Conservation (phyloP, 2,888 invertebrate species). For the Diploptera punctata region DNA sequence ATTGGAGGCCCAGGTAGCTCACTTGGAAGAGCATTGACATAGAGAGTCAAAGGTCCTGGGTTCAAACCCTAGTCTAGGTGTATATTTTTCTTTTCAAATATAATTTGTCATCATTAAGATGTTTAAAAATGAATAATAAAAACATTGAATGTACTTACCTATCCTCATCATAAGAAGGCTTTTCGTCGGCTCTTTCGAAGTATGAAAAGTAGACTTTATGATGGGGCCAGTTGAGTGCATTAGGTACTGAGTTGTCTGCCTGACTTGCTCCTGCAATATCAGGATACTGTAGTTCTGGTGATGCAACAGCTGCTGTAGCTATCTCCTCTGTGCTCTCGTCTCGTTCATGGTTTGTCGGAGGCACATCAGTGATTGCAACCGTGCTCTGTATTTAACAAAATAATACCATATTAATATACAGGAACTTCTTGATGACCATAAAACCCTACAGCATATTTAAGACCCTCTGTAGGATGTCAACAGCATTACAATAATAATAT, state of each 20-base stretch:
- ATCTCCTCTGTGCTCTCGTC: constrained; percentile 54
- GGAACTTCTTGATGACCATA: too few species aligned
- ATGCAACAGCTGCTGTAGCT: constrained; percentile 45
- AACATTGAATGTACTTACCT: constrained; percentile 57
- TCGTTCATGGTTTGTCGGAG: constrained; percentile 73
- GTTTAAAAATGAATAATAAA: too few species aligned
- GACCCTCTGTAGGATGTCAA: too few species aligned
- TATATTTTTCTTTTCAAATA: too few species aligned
- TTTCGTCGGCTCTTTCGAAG: constrained; percentile 70
- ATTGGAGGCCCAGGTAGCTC: too few species aligned
- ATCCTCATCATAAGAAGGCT: constrained; percentile 68
- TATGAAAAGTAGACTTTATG: constrained; percentile 70
- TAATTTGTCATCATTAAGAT: too few species aligned
- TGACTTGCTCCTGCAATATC: not conserved
- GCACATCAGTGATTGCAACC: constrained; percentile 54
- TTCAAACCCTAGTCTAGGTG: too few species aligned
- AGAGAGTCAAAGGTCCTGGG: too few species aligned
- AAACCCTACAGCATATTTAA: too few species aligned
- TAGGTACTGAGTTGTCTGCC: not conserved
- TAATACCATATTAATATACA: too few species aligned
- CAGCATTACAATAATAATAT: too few species aligned
- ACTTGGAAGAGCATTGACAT: too few species aligned
- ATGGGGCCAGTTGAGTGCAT: constrained; percentile 6
- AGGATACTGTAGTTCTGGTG: not conserved
- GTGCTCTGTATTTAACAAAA: constrained; percentile 18